phyloP scores from a whole-genome alignment of 2,888 invertebrate species.

The Andrena camellia region DNA sequence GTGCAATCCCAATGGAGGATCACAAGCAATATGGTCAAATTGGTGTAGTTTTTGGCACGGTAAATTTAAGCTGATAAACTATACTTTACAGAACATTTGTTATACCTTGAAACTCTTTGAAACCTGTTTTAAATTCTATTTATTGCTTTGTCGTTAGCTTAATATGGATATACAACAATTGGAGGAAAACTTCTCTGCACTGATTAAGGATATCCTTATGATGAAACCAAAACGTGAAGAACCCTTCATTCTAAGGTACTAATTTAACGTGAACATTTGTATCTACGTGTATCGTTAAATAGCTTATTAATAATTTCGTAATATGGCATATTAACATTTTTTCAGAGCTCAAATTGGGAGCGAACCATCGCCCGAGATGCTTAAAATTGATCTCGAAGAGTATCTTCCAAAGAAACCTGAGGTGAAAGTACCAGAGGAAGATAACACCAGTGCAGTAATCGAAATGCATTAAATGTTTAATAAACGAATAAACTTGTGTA shows the following conservation, averaged over 20 bases:
- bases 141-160: constrained; percentile 86
- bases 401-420: constrained; percentile 69
- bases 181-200: constrained; percentile 90
- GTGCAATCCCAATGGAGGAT: constrained; percentile 88
- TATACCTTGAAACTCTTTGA: not conserved
- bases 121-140: not conserved
- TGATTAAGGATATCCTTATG: constrained; percentile 89
- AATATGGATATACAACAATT: constrained; percentile 90
- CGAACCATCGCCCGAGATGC: constrained; percentile 88
- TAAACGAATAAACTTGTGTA: constrained; percentile 48
- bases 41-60: constrained; percentile 90
- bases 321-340: constrained; percentile 20
- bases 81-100: not conserved
- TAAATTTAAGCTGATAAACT: constrained; percentile 82
- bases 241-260: constrained; percentile 89
- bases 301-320: not conserved
- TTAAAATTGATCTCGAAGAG: constrained; percentile 88
- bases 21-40: constrained; percentile 91
- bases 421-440: constrained; percentile 73
- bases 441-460: constrained; percentile 35
- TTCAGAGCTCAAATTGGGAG: constrained; percentile 88
- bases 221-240: constrained; percentile 90
- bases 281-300: not conserved
- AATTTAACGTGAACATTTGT: not conserved
- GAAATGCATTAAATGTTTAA: constrained; percentile 44